These are phyloP conservation scores for Stenodema calcarata DNA, from an alignment of 2,888 invertebrate genomes.

Conservation along the genomic window DNA sequence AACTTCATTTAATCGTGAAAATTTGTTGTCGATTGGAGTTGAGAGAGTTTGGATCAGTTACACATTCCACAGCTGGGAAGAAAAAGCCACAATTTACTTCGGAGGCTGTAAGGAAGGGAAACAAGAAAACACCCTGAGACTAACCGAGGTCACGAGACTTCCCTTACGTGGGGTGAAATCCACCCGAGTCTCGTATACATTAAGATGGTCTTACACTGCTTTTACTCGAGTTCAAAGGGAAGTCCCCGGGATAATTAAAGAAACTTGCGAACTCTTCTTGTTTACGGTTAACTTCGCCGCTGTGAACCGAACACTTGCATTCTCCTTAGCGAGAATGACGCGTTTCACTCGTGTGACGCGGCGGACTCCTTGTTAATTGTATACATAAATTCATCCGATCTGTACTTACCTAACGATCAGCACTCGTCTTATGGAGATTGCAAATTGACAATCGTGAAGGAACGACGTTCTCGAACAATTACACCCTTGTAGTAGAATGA, in stretches of 20 bases:
- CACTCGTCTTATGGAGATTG: no score
- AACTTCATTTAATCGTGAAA: no score
- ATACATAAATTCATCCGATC: neutral
- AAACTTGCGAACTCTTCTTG: neutral
- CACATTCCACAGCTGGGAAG: neutral
- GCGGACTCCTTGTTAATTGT: neutral
- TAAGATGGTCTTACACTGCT: neutral
- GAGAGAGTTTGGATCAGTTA: neutral
- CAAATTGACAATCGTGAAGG: no score
- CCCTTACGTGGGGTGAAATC: conserved; percentile 16
- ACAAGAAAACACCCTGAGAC: conserved; percentile 1
- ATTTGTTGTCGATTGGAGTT: no score
- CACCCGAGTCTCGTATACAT: neutral
- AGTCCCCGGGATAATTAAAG: neutral
- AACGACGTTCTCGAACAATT: no score
- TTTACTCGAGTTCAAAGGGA: conserved; percentile 12
- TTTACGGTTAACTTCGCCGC: neutral
- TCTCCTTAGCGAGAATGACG: neutral
- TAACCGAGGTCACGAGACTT: neutral
- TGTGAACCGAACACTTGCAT: neutral
- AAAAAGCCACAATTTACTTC: neutral
- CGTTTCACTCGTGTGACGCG: neutral
- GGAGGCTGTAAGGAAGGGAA: neutral
- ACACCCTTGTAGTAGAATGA: no score
- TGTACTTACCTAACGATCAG: no score